phyloP scores from a whole-genome alignment of 2,797 vertebrate species.

The Pangasius djambal region DNA sequence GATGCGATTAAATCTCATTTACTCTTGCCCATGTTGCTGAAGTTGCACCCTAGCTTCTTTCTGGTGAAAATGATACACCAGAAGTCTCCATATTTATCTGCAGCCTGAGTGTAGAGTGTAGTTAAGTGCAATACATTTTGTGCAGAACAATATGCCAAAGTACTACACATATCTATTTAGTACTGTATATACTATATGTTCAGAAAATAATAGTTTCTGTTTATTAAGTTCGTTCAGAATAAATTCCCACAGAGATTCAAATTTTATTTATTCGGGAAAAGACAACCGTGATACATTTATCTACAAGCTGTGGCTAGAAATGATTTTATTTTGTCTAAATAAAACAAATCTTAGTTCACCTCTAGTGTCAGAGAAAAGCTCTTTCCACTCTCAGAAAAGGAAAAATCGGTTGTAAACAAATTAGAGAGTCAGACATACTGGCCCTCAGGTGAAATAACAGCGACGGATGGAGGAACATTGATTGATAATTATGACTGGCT shows the following conservation, averaged over 20 bases:
- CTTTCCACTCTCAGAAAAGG: neutral
- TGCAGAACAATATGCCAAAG: neutral
- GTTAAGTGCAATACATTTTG: neutral
- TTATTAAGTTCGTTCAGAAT: neutral
- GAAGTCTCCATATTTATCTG: neutral
- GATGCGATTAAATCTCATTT: neutral
- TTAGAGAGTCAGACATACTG: conserved; percentile 37
- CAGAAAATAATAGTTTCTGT: neutral
- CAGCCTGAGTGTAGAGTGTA: neutral
- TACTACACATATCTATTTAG: neutral
- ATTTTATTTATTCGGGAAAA: neutral
- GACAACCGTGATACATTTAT: neutral
- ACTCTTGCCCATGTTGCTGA: neutral
- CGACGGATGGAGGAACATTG: conserved; percentile 48
- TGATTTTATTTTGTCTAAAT: neutral
- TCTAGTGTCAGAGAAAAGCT: neutral
- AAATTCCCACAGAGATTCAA: neutral
- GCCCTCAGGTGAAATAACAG: conserved; percentile 44
- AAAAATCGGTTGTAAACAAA: conserved; percentile 54
- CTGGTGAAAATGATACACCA: neutral
- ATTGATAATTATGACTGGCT: conserved; percentile 54
- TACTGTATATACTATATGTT: neutral
- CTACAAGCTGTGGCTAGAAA: neutral
- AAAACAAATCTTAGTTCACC: neutral
- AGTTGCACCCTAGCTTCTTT: neutral